Evolutionary conservation across 2,113 vertebrate species (phyloP).

Genomic region (Dicaeum eximium): DNA sequence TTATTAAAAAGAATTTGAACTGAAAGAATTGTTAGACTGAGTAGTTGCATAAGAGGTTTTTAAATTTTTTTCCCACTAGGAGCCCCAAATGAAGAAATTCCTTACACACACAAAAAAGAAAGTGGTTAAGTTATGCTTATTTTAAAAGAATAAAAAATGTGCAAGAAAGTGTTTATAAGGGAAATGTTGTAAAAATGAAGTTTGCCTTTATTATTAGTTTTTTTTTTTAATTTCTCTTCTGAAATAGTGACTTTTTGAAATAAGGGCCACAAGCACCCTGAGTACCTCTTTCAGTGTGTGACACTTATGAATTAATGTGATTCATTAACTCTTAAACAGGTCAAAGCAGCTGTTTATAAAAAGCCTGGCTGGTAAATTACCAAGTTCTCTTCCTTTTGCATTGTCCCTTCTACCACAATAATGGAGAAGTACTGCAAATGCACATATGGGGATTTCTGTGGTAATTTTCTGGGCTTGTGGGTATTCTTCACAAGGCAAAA

Average conservation of each 20-base stretch:
- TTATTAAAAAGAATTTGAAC: neutral
- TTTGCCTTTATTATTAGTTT: neutral
- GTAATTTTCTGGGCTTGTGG: neutral
- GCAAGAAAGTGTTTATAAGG: neutral
- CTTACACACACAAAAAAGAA: neutral
- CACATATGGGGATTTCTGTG: neutral
- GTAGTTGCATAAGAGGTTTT: neutral
- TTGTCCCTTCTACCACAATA: neutral
- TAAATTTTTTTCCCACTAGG: rapidly evolving
- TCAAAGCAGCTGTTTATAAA: neutral
- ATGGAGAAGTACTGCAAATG: neutral
- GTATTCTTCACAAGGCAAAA: neutral
- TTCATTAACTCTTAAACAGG: neutral
- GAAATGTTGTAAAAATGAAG: neutral
- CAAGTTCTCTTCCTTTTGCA: neutral
- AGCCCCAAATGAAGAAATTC: neutral
- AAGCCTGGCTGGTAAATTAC: neutral
- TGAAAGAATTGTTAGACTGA: neutral
- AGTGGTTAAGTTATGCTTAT: neutral
- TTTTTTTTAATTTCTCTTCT: neutral
- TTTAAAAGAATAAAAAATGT: neutral
- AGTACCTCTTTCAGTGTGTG: neutral
- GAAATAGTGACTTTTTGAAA: neutral
- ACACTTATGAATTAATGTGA: neutral
- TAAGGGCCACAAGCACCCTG: neutral